These are phyloP conservation scores for Catamblyrhynchus diadema DNA, from an alignment of 2,797 vertebrate genomes.

Conservation along the genomic window DNA sequence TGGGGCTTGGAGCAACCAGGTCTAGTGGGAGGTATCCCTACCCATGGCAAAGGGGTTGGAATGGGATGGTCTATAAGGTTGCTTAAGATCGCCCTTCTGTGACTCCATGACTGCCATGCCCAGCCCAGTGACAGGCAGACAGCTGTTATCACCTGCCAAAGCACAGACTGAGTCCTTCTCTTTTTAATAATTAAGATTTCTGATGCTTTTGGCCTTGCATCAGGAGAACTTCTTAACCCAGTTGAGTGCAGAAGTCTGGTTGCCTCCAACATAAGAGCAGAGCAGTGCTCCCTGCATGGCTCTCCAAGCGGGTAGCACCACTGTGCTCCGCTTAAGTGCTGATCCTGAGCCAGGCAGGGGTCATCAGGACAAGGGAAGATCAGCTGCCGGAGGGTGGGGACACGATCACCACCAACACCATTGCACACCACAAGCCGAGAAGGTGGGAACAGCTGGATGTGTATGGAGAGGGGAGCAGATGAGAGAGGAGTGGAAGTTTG, in stretches of 20 bases:
- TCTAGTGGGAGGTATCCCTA: background rate
- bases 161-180: background rate
- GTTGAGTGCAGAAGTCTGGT: background rate
- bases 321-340: background rate
- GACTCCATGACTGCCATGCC: background rate
- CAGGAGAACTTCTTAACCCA: background rate
- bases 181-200: background rate
- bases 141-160: background rate
- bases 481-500: background rate
- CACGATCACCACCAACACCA: fast-evolving
- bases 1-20: background rate
- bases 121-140: background rate
- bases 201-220: background rate
- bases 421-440: background rate
- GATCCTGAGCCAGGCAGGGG: background rate
- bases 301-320: background rate
- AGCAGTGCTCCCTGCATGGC: background rate
- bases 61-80: background rate
- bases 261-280: background rate
- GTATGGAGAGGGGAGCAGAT: background rate
- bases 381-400: background rate
- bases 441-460: background rate
- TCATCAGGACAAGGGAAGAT: background rate
- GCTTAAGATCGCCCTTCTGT: background rate
- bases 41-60: background rate